These are phyloP conservation scores for Dunckerocampus dactyliophorus DNA, from an alignment of 2,113 vertebrate genomes.

Conservation along the genomic window DNA sequence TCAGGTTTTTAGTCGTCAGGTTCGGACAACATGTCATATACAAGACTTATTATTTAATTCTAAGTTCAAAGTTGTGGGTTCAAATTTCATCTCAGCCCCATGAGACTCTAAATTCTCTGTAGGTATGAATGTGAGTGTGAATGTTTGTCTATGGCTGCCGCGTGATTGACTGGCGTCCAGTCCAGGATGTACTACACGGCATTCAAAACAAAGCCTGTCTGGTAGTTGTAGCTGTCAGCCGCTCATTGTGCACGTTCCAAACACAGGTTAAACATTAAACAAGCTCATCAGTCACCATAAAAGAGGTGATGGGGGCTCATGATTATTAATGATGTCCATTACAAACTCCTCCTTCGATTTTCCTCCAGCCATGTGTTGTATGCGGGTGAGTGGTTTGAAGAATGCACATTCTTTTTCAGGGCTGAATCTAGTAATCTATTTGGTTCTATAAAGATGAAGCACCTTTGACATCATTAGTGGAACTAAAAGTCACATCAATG, in stretches of 20 bases:
- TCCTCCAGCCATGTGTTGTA: slow-evolving; percentile 16
- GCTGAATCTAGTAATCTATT: slow-evolving; percentile 19
- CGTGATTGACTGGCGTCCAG: no score
- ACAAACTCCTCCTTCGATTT: slow-evolving; percentile 32
- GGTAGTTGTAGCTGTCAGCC: slow-evolving; percentile 37
- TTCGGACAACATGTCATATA: no score
- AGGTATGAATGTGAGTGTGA: no score
- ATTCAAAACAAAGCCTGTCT: slow-evolving; percentile 40
- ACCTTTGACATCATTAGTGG: not conserved
- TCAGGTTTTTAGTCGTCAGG: no score
- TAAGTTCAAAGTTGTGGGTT: no score
- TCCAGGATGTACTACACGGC: not conserved
- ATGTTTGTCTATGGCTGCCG: no score
- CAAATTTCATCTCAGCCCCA: no score
- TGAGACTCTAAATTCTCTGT: no score
- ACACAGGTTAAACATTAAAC: slow-evolving; percentile 65
- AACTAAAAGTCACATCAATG: slow-evolving; percentile 3
- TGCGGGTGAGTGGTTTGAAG: slow-evolving; percentile 41
- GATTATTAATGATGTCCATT: slow-evolving; percentile 58
- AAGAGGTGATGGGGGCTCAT: slow-evolving; percentile 49
- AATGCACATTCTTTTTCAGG: slow-evolving; percentile 31
- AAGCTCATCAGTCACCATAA: slow-evolving; percentile 34
- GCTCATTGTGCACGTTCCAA: slow-evolving; percentile 46
- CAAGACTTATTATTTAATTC: no score
- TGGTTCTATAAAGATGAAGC: slow-evolving; percentile 5